phyloP scores from a whole-genome alignment of 2,113 vertebrate genomes.

The Chrysochloris asiatica region DNA sequence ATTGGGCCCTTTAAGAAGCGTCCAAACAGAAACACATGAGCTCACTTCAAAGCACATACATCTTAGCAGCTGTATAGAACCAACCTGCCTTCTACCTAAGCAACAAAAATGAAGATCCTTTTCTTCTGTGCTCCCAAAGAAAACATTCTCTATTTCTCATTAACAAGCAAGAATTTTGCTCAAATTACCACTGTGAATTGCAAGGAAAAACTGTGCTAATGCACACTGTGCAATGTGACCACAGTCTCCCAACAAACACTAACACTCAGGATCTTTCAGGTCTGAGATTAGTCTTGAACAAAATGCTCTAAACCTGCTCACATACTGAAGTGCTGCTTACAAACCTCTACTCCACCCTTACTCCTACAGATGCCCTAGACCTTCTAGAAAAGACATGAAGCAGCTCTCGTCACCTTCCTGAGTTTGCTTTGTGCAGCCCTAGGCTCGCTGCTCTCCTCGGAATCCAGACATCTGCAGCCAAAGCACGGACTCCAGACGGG shows the following conservation, averaged over 20 bases:
- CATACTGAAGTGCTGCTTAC: too few species aligned
- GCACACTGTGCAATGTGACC: not conserved
- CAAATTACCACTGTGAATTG: not conserved
- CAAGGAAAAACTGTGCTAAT: not conserved
- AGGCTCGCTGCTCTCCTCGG: too few species aligned
- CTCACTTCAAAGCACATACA: too few species aligned
- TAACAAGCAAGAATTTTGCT: not conserved
- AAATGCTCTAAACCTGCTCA: not conserved
- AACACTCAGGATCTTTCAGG: not conserved
- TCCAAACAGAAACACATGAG: conserved; percentile 9
- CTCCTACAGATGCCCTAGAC: too few species aligned
- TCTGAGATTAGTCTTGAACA: not conserved
- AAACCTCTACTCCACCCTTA: too few species aligned
- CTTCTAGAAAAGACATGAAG: too few species aligned
- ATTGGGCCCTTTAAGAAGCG: conserved; percentile 86
- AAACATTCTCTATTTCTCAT: conserved; percentile 10
- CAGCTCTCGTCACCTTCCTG: not conserved
- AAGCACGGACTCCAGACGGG: too few species aligned
- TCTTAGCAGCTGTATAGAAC: too few species aligned
- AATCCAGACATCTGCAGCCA: too few species aligned
- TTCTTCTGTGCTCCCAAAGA: not conserved
- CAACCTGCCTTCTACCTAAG: too few species aligned
- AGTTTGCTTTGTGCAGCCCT: too few species aligned
- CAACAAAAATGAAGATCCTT: not conserved
- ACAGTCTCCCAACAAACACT: not conserved